phyloP scores from a whole-genome alignment of 2,888 invertebrate genomes.

The Mongoloraphidia duomilia region DNA sequence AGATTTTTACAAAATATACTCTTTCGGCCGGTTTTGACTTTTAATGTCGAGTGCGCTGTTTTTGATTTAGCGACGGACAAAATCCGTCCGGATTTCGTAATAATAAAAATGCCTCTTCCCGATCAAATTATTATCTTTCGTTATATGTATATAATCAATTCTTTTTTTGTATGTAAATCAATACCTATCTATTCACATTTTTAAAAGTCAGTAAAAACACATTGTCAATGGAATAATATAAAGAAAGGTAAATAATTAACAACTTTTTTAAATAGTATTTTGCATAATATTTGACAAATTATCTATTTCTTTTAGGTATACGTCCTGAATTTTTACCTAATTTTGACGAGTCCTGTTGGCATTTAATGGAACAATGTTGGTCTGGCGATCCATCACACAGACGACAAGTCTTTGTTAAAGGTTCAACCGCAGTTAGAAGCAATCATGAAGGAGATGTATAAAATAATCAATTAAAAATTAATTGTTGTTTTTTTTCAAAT shows the following conservation, averaged over 20 bases:
- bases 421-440: constrained; percentile 52
- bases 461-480: not conserved
- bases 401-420: constrained; percentile 61
- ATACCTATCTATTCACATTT: no score
- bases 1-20: no score
- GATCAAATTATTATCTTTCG: no score
- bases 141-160: no score
- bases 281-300: not conserved
- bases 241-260: constrained; percentile 46
- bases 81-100: no score
- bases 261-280: constrained; percentile 2
- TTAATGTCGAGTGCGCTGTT: no score
- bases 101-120: no score
- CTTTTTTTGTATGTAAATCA: no score
- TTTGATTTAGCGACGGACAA: no score
- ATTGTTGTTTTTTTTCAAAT: not conserved
- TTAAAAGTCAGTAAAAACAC: no score
- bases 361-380: constrained; percentile 75
- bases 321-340: constrained; percentile 63
- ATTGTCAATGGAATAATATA: constrained; percentile 73
- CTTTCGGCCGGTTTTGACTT: no score
- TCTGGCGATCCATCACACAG: constrained; percentile 54
- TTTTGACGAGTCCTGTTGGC: constrained; percentile 70
- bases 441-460: constrained; percentile 23
- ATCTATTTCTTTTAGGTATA: constrained; percentile 41